Percentiles rank a stretch among this genome's conserved stretches.
These are phyloP conservation scores for Alexandromys oeconomus DNA, from an alignment of 2,797 vertebrate species.

Conservation along the genomic window DNA sequence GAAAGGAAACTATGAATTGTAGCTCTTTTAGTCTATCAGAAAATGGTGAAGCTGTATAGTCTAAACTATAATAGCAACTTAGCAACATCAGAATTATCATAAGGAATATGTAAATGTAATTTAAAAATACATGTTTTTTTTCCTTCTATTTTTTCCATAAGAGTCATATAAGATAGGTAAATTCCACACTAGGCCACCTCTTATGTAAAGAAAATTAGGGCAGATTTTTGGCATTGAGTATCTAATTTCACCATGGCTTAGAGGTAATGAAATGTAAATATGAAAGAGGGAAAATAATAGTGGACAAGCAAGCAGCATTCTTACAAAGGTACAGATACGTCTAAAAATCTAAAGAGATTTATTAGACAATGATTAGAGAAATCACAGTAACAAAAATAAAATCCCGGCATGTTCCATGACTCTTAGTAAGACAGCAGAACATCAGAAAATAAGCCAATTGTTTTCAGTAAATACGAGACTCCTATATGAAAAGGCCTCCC, in stretches of 20 bases:
- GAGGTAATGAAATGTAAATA: background rate
- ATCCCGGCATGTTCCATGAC: background rate
- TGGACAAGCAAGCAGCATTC: background rate
- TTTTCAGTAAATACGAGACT: background rate
- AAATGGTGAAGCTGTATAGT: background rate
- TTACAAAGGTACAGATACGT: background rate
- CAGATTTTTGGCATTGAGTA: background rate
- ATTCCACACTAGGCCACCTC: background rate
- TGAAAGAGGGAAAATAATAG: background rate
- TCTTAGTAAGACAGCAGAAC: background rate
- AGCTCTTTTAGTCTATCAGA: background rate
- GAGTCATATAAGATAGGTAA: background rate
- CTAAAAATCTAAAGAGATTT: background rate
- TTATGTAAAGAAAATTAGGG: background rate
- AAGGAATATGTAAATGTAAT: slow-evolving; percentile 1
- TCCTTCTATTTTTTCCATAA: background rate
- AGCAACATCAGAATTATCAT: background rate
- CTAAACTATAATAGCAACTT: background rate
- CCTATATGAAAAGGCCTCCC: background rate
- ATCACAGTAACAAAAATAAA: background rate
- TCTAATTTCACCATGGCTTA: background rate
- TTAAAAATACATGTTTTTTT: background rate
- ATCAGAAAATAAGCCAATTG: background rate
- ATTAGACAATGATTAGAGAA: background rate
- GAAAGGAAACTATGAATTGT: background rate